These are phyloP conservation scores for Austrolebias charrua DNA, from an alignment of 2,797 vertebrate species.

Conservation along the genomic window DNA sequence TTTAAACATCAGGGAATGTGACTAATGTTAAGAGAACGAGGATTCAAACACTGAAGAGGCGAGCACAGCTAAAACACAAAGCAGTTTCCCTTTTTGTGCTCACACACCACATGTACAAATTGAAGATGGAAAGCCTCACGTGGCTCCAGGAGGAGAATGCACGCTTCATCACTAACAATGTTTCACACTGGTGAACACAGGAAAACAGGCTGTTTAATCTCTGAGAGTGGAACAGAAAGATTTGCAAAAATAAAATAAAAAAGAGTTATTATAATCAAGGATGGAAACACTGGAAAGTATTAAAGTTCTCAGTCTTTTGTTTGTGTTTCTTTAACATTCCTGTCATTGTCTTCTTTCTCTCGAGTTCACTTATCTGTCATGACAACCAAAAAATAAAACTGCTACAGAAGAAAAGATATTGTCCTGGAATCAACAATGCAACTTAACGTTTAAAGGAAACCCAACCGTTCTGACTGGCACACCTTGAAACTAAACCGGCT, in stretches of 20 bases:
- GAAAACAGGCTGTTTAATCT: slow-evolving; percentile 53
- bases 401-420: slow-evolving; percentile 5
- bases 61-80: slow-evolving; percentile 10
- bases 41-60: slow-evolving; percentile 34
- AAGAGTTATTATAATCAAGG: slow-evolving; percentile 3
- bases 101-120: neutral
- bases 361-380: slow-evolving; percentile 27
- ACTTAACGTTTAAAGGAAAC: neutral
- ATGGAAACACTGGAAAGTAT: neutral
- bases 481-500: slow-evolving; percentile 21
- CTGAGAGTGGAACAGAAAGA: slow-evolving; percentile 24
- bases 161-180: slow-evolving; percentile 25
- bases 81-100: slow-evolving; percentile 12
- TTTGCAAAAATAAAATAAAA: slow-evolving; percentile 29
- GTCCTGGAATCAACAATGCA: slow-evolving; percentile 15
- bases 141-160: slow-evolving; percentile 13
- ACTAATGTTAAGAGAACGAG: slow-evolving; percentile 54
- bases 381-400: slow-evolving; percentile 36
- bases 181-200: slow-evolving; percentile 48
- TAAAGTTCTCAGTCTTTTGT: slow-evolving; percentile 20
- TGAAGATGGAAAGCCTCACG: slow-evolving; percentile 2
- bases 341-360: slow-evolving; percentile 22
- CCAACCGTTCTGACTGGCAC: slow-evolving; percentile 18
- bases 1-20: slow-evolving; percentile 43
- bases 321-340: slow-evolving; percentile 39